Evolutionary conservation across 1,140 invertebrate genomes (phyloP), one percentile per base, ranked within the genome.

Genomic region (Sogatella furcifera): DNA sequence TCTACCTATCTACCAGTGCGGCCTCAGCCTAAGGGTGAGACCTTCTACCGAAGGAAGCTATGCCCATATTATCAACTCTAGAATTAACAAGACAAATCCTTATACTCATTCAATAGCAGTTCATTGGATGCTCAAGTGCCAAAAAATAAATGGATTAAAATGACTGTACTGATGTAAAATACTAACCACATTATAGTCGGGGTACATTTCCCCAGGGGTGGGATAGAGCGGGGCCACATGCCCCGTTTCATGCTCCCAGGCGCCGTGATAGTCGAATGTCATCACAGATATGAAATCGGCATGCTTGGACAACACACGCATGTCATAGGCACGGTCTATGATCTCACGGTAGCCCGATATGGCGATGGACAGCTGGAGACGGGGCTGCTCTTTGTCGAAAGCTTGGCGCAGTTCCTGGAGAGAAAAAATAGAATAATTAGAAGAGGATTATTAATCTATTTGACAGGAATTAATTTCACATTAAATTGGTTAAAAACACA

Each of bases 311-410:
- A 95, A 74, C 1, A 78, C 70, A 0, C 76, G 71, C 1, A 94
- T 73, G 64, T 95, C 89, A 66, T 95, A 96, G 0, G 87, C 89
- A 3, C 81, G 76, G 61, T 88, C 84, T 11, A 94, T 89, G 0
- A 95, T 87, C 74, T 94, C 90, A 66, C 90, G 89, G 68, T 93
- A 94, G 0, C 91, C 90, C 0, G 91, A 92, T 3, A 96, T 75
- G 0, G 90, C 85, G 0, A 91, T 85, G 1, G 90, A 88, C n/a
- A 97, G 68, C 13, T 84, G 74, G 56, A 92, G 77, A 17, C 74
- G 77, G 2, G 86, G 81, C 55, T 80, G 75, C 49, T 85, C 76
- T 59, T 78, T 76, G 41, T 87, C 80, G 67, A 95, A 90, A 22
- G 85, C 88, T 15, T 76, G 71, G 19, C 83, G 80, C n/a, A 97